These are phyloP conservation scores for Carcina quercana DNA, from an alignment of 2,888 invertebrate species.

Conservation along the genomic window DNA sequence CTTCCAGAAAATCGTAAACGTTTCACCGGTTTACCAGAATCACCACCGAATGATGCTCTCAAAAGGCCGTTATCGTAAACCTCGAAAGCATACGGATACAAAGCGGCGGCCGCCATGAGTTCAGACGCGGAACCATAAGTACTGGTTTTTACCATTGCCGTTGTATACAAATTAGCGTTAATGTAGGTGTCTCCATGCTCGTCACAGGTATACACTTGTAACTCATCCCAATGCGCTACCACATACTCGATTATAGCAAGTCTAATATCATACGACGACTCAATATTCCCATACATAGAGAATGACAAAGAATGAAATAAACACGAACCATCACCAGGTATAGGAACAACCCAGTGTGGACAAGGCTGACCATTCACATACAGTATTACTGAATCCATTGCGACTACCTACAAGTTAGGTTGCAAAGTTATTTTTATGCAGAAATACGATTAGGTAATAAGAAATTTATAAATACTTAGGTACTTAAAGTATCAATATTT, in stretches of 20 bases:
- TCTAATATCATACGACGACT: slow-evolving; percentile 13
- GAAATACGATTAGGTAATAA: too few species aligned
- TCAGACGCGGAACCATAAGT: slow-evolving; percentile 17
- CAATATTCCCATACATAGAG: slow-evolving; percentile 3
- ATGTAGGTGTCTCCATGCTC: slow-evolving; percentile 14
- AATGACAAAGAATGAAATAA: too few species aligned
- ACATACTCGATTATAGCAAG: slow-evolving; percentile 14
- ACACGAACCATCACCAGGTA: too few species aligned
- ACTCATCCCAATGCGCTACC: slow-evolving; percentile 15
- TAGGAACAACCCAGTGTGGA: too few species aligned
- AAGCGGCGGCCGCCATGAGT: too few species aligned
- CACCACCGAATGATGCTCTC: background rate
- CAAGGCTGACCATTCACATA: too few species aligned
- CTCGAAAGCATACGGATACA: background rate
- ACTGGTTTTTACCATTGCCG: slow-evolving; percentile 14
- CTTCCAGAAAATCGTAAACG: too few species aligned
- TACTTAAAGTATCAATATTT: too few species aligned
- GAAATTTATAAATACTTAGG: too few species aligned
- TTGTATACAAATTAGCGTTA: slow-evolving; percentile 15
- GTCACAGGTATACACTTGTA: slow-evolving; percentile 18
- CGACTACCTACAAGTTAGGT: too few species aligned
- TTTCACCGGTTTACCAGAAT: background rate
- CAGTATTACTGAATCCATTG: too few species aligned
- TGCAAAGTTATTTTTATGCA: too few species aligned
- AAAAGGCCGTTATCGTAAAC: background rate